Conservation (phyloP, 2,113 vertebrate genomes). For the Serilophus lunatus region DNA sequence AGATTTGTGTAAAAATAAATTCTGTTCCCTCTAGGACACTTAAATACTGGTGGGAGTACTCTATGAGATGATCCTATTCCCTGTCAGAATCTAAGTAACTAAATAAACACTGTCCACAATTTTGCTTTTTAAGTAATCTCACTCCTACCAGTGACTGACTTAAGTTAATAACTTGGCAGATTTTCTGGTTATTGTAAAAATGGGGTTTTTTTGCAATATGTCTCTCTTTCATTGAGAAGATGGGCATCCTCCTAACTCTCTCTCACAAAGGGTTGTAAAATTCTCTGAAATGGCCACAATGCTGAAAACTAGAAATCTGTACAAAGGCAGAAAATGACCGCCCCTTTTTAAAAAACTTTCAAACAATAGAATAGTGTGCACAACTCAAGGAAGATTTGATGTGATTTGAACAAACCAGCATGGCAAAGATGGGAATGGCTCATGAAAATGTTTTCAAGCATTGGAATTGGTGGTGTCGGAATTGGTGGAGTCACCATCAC, state of each 20-base stretch:
- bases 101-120: background rate
- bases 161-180: background rate
- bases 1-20: background rate
- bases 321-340: background rate
- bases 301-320: background rate
- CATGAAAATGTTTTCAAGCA: background rate
- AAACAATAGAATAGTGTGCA: no score
- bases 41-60: background rate
- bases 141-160: background rate
- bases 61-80: background rate
- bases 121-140: background rate
- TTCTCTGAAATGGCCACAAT: background rate
- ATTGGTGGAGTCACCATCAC: background rate
- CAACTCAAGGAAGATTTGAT: background rate
- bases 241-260: background rate
- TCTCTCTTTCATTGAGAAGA: background rate
- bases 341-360: background rate
- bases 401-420: background rate
- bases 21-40: background rate
- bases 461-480: background rate
- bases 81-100: background rate
- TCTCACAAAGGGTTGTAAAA: background rate
- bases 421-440: background rate
- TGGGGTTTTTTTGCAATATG: background rate
- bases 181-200: background rate